Evolutionary conservation across 2,797 vertebrate genomes (phyloP), one percentile per base, ranked within the genome.

Genomic region (Rhabdomys pumilio): DNA sequence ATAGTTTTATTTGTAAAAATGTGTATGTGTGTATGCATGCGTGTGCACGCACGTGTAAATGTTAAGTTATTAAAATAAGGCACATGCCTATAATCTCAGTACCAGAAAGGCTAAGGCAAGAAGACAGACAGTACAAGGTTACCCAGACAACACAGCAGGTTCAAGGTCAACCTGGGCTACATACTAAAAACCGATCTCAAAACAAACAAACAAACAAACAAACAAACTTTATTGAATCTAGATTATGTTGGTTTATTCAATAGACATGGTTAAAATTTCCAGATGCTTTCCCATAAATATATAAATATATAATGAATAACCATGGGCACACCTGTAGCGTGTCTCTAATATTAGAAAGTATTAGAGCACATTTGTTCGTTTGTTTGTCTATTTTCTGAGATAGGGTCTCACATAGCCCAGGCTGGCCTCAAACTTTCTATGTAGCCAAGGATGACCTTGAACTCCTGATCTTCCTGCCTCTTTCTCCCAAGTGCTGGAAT

Each of bases 1-100:
- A 94, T 9, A 73, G 15, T 88, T 93, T 50, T 73, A 22, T 93
- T 50, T 89, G 20, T 50, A 89, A 89, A 89, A 89, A 31, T 72
- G 3, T 29, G 31, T 19, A 5, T 69, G 3, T 72, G 44, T 82
- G 47, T 69, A 3, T 47, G 95, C 69, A 85, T 89, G 12, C 81
- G 90, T 73, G 92, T 84, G 13, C 89, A 53, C 20, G 38, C 29
- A 63, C 50, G 29, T 72, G 4, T 26, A 94, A 85, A 94, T 87
- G 17, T 87, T 96, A 90, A 4, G 13, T 50, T 77, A 77, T n/a
- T 75, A 61, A 63, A 77, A 76, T 47, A 41, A 77, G 53, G 24
- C n/a, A 72, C 65, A 29, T 10, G 72, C 38, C 41, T 89, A 12
- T 63, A 77, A 65, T 61, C 9, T 44, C 20, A 89, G 31, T 2